A percentile compares a stretch with the other conserved stretches of the same genome.
These are phyloP conservation scores for Palaemon carinicauda DNA, from an alignment of 1,140 invertebrate species.

Conservation along the genomic window DNA sequence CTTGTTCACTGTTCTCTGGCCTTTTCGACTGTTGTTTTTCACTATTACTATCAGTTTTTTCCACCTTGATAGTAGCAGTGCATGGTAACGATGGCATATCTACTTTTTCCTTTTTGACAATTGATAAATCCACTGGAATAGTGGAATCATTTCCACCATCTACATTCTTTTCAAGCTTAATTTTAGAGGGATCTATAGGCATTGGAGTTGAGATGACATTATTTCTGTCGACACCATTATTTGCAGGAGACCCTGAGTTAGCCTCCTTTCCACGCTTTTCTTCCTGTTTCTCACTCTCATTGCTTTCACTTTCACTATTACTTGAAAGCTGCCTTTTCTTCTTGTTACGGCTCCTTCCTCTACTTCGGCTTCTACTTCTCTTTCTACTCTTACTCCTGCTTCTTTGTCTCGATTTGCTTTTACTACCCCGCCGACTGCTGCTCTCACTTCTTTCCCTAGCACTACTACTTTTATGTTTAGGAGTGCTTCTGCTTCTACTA, in stretches of 20 bases:
- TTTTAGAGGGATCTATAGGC: conserved; percentile 35
- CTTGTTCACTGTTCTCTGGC: no score
- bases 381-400: background rate
- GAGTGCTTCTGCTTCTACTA: no score
- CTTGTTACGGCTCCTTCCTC: background rate
- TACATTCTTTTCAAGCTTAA: conserved; percentile 36
- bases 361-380: background rate
- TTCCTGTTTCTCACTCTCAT: background rate
- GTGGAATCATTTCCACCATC: background rate
- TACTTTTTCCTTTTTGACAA: conserved; percentile 33
- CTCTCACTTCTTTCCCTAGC: background rate
- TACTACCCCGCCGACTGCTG: background rate
- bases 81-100: background rate
- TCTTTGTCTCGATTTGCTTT: background rate
- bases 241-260: background rate
- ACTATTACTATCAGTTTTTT: background rate
- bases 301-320: background rate
- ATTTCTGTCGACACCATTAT: background rate
- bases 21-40: background rate
- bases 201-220: conserved; percentile 35
- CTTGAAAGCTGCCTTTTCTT: no score
- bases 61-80: background rate
- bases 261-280: background rate
- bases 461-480: no score
- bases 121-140: conserved; percentile 17